Evolutionary conservation across 2,888 invertebrate species (phyloP), one percentile per base, ranked within the genome.

Genomic region (Diaphora mendica): DNA sequence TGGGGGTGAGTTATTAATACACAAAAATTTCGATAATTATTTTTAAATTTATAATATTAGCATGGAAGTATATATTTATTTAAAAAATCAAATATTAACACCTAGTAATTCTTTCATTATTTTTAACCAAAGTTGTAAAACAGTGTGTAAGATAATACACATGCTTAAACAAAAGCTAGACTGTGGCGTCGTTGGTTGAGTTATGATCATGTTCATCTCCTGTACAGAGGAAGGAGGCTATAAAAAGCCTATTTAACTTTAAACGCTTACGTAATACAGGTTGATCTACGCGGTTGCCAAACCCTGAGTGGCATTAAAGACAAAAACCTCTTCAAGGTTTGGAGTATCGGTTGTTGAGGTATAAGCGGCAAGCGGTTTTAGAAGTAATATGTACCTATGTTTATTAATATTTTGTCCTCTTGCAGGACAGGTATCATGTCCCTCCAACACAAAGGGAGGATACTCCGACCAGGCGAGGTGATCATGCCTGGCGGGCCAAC

Each of bases 311-410:
- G 85, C 83, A 81, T 84, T 87, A 75, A 87, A 87, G 87, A 90
- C 86, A 89, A 90, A 90, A 91, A 88, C 85, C 87, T 73, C 88
- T 91, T 82, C 82, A 88, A 90, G 89, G 85, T 90, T 89, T 86
- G 51, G 72, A 85, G 86, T 82, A 72, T 77, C 64, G 68, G 64
- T 39, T 69, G 20, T 80, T 74, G 84, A 82, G 42, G 51, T 67
- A 69, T 0, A 73, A 78, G 76, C 39, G 39, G 39, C 13, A 8
- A 64, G 77, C 73, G 76, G 26, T 35, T 48, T 64, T 73, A 20
- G 20, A 33, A 15, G 7, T 35, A 35, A 4, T 20, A 48, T 17
- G 48, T 42, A 15, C 15, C 5, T 11, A 20, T 44, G 44, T 44
- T 44, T 44, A 17, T 44, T 44, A 44, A 44, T 44, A 17, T 17